These are phyloP conservation scores for Cyphomyrus plagiostoma DNA, from an alignment of 2,113 vertebrate genomes.

Conservation along the genomic window DNA sequence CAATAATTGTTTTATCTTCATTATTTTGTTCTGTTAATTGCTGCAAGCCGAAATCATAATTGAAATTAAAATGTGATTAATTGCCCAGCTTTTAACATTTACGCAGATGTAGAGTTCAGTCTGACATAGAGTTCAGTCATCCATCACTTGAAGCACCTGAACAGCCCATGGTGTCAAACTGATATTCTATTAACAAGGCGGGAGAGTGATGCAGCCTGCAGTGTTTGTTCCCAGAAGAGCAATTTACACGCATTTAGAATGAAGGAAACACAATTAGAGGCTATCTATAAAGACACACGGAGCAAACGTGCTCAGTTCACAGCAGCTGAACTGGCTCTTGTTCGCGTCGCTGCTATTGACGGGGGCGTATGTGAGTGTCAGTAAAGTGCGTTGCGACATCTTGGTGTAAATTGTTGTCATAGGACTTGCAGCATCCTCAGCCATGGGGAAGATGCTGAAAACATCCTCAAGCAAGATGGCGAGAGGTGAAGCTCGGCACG, in stretches of 20 bases:
- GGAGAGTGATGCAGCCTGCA: background rate
- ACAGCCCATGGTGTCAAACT: background rate
- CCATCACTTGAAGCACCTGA: background rate
- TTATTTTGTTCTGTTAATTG: background rate
- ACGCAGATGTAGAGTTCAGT: background rate
- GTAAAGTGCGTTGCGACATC: background rate
- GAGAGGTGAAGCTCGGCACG: background rate
- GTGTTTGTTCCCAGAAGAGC: background rate
- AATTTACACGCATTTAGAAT: slow-evolving; percentile 3
- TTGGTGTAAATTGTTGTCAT: background rate
- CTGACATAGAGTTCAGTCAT: background rate
- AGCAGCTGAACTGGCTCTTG: background rate
- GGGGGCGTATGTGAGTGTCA: background rate
- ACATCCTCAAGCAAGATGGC: background rate
- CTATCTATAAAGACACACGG: background rate
- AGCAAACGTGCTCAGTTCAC: background rate
- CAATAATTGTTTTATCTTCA: background rate
- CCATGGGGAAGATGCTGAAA: background rate
- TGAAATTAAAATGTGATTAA: background rate
- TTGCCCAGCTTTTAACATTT: background rate
- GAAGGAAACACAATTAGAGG: background rate
- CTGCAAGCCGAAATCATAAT: background rate
- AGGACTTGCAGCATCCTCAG: background rate
- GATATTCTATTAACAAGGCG: slow-evolving; percentile 4
- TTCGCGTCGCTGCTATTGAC: background rate